A percentile compares a stretch with the other conserved stretches of the same genome.
Conservation (phyloP, 2,113 vertebrate species). For the Dipodomys stephensi region DNA sequence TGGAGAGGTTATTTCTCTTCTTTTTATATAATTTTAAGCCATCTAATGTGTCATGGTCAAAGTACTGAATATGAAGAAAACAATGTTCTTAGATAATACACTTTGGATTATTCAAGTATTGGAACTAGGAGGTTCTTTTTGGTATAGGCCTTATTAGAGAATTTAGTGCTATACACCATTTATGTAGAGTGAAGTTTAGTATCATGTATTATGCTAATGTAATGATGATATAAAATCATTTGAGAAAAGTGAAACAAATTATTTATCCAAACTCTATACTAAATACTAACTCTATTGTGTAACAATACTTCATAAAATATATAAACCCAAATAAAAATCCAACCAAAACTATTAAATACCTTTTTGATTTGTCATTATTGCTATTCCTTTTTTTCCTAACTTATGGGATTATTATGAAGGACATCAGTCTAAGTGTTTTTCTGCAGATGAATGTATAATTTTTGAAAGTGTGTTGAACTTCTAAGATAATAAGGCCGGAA, state of each 20-base stretch:
- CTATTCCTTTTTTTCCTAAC: slow-evolving; percentile 7
- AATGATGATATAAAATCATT: background rate
- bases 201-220: background rate
- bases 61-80: background rate
- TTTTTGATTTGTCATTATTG: slow-evolving; percentile 46
- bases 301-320: background rate
- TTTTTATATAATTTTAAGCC: background rate
- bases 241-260: background rate
- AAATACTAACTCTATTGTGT: background rate
- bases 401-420: background rate
- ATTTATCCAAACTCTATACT: background rate
- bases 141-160: background rate
- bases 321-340: background rate
- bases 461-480: slow-evolving; percentile 56
- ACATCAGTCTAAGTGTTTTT: background rate
- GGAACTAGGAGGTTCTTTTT: background rate
- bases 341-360: background rate
- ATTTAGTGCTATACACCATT: background rate
- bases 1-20: background rate
- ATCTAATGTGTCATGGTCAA: background rate
- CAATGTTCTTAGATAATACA: background rate
- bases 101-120: background rate
- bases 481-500: slow-evolving; percentile 50
- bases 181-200: background rate
- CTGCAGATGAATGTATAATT: slow-evolving; percentile 35